Evolutionary conservation across 2,888 invertebrate genomes (phyloP).

Genomic region (Conomelus anceps): DNA sequence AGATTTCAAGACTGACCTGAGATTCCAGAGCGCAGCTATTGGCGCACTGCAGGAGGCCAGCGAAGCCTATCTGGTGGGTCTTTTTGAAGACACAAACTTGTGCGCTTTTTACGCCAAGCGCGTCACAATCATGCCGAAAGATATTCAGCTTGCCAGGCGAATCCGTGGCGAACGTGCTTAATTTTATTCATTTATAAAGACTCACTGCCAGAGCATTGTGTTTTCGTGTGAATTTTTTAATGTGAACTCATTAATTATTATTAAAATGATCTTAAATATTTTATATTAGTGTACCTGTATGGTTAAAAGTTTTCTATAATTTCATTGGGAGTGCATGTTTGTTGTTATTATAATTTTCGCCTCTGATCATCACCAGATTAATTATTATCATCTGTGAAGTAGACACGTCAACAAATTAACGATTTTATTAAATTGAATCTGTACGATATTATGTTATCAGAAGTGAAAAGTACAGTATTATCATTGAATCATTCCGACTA

Average conservation of each 20-base stretch:
- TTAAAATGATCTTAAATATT: background rate
- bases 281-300: background rate
- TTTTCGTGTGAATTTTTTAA: background rate
- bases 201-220: constrained; percentile 3
- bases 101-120: constrained; percentile 70
- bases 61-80: constrained; percentile 57
- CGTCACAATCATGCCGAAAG: constrained; percentile 59
- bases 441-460: background rate
- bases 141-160: constrained; percentile 49
- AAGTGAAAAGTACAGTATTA: background rate
- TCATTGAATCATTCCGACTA: no score
- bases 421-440: background rate
- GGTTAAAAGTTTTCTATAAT: background rate
- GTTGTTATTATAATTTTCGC: background rate
- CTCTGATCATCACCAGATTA: background rate
- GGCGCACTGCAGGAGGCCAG: constrained; percentile 71
- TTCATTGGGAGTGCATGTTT: background rate
- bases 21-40: constrained; percentile 93
- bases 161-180: constrained; percentile 36
- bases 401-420: background rate
- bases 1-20: constrained; percentile 93
- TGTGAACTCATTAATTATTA: background rate
- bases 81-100: constrained; percentile 70
- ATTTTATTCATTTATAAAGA: background rate
- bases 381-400: background rate